These are phyloP conservation scores for Pandemis cinnamomeana DNA, from an alignment of 2,888 invertebrate species.

Conservation along the genomic window DNA sequence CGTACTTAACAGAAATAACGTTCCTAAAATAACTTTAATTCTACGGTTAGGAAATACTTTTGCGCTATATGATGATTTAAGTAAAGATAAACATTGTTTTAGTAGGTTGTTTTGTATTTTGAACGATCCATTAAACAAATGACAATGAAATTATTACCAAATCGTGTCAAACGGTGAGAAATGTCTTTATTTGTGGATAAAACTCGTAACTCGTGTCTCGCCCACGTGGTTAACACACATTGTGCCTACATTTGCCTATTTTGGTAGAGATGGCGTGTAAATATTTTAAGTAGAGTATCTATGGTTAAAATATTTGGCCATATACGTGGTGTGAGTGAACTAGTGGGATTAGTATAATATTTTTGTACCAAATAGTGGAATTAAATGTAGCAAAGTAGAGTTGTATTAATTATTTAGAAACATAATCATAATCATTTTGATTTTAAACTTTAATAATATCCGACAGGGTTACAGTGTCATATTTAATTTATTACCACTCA, in stretches of 20 bases:
- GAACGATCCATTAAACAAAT: constrained; percentile 59
- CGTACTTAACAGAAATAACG: constrained; percentile 31
- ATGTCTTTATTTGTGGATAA: constrained; percentile 72
- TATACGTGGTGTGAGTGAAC: not conserved
- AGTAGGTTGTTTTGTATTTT: constrained; percentile 44
- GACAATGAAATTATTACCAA: constrained; percentile 53
- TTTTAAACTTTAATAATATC: too few relatives aligned
- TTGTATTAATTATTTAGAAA: too few relatives aligned
- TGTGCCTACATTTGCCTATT: constrained; percentile 33
- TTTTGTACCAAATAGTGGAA: too few relatives aligned
- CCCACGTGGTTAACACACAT: constrained; percentile 58
- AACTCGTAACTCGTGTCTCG: constrained; percentile 60
- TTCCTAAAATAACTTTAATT: constrained; percentile 22
- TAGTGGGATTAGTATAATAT: too few relatives aligned
- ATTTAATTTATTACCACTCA: not conserved
- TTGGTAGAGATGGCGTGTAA: constrained; percentile 22
- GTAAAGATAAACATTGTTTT: not conserved
- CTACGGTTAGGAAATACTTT: constrained; percentile 1
- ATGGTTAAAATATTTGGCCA: not conserved
- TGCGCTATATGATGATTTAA: constrained; percentile 9
- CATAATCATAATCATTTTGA: too few relatives aligned
- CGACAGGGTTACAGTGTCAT: too few relatives aligned
- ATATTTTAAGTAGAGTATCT: not conserved
- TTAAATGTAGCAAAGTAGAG: too few relatives aligned
- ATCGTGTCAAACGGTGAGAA: constrained; percentile 68